A percentile compares a stretch with the other conserved stretches of the same genome.
These are phyloP conservation scores for Meloidogyne exigua DNA, from an alignment of 1,140 invertebrate species.

Conservation along the genomic window DNA sequence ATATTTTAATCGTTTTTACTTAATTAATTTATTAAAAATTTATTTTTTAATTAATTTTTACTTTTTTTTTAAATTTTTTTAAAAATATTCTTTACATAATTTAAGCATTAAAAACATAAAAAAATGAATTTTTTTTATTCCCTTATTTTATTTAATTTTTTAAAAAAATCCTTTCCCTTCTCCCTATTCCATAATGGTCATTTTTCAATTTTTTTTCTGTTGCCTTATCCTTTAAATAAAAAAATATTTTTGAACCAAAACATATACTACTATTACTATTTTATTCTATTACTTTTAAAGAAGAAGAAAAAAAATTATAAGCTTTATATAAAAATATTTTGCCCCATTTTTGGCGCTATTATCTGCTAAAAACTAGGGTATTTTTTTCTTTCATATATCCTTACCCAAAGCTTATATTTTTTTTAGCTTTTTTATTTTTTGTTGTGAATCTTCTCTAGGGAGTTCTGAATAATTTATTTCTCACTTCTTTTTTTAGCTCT, in stretches of 20 bases:
- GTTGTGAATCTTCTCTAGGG: not conserved
- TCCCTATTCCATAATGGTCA: not conserved
- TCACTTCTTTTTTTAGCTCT: not conserved
- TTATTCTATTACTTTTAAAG: too few relatives aligned
- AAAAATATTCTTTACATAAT: too few relatives aligned
- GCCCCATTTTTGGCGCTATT: not conserved
- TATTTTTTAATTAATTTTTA: too few relatives aligned
- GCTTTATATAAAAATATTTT: not conserved
- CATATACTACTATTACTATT: too few relatives aligned
- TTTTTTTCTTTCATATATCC: not conserved
- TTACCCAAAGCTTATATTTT: not conserved
- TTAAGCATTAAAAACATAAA: too few relatives aligned
- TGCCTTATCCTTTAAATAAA: not conserved
- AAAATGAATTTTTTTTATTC: not conserved
- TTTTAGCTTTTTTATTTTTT: not conserved
- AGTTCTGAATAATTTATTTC: conserved; percentile 5
- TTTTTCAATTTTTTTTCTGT: not conserved
- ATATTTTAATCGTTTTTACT: too few relatives aligned
- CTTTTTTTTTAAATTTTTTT: not conserved
- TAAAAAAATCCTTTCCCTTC: not conserved
- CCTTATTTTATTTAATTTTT: not conserved
- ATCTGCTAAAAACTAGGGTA: not conserved
- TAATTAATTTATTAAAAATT: too few relatives aligned
- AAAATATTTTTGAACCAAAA: too few relatives aligned
- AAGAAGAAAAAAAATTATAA: too few relatives aligned